These are phyloP conservation scores for Ambastaia sidthimunki DNA, from an alignment of 2,797 vertebrate genomes.

Conservation along the genomic window DNA sequence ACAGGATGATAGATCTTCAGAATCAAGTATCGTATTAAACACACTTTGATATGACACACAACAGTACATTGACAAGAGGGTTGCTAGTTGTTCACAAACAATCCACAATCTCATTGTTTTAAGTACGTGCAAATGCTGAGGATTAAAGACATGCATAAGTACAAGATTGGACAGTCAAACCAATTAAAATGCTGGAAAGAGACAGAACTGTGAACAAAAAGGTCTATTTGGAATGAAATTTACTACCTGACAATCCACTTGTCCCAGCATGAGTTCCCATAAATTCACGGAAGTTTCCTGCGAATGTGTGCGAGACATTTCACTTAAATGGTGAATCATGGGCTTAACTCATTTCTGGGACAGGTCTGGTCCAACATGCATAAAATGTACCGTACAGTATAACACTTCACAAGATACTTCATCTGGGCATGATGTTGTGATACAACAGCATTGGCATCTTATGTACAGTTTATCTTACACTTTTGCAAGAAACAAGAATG, in stretches of 20 bases:
- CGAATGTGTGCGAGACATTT: conserved; percentile 80
- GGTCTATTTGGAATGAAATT: conserved; percentile 69
- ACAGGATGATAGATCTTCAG: conserved; percentile 14
- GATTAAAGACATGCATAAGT: conserved; percentile 65
- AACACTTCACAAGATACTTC: conserved; percentile 14
- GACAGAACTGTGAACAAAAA: conserved; percentile 58
- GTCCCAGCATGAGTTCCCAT: conserved; percentile 83
- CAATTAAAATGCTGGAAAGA: conserved; percentile 56
- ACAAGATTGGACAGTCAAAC: conserved; percentile 57
- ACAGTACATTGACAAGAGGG: conserved; percentile 25
- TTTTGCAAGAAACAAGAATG: conserved; percentile 74
- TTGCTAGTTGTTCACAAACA: conserved; percentile 28
- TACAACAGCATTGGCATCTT: not conserved
- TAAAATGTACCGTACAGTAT: conserved; percentile 22
- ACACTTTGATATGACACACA: conserved; percentile 25
- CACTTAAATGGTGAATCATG: conserved; percentile 69
- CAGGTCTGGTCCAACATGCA: conserved; percentile 47
- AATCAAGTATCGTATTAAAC: not conserved
- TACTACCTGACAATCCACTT: conserved; percentile 83
- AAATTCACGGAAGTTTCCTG: conserved; percentile 84
- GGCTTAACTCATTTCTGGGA: conserved; percentile 51
- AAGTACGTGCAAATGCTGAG: conserved; percentile 67
- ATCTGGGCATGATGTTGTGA: not conserved
- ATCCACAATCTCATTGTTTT: conserved; percentile 47
- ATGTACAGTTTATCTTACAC: conserved; percentile 34